A percentile compares a stretch with the other conserved stretches of the same genome.
Conservation (phyloP, 2,888 invertebrate genomes). For the Acholoe squamosa region DNA sequence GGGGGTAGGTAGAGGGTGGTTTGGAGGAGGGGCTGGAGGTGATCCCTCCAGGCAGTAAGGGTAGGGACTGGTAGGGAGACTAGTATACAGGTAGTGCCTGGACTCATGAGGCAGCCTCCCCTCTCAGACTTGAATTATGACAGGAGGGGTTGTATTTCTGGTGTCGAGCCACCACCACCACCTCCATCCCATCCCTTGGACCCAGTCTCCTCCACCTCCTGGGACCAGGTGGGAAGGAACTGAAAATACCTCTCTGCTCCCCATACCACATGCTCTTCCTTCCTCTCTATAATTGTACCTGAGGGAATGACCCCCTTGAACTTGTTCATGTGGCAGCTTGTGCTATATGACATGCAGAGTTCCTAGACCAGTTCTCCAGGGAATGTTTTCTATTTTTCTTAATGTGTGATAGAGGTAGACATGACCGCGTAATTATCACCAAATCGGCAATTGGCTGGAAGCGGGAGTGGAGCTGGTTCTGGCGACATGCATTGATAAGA, state of each 20-base stretch:
- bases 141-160: conserved; percentile 21
- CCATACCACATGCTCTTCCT: background rate
- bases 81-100: background rate
- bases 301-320: background rate
- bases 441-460: no score
- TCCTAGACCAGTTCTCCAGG: no score
- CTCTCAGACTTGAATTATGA: conserved; percentile 35
- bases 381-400: no score
- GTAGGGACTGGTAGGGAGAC: background rate
- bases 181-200: background rate
- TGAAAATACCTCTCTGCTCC: background rate
- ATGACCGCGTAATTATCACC: no score
- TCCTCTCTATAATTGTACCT: background rate
- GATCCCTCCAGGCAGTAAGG: background rate
- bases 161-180: background rate
- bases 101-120: background rate
- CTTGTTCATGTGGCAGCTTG: background rate
- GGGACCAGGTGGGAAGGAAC: background rate
- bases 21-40: background rate
- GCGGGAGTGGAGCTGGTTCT: no score
- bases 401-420: no score
- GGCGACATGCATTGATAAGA: no score
- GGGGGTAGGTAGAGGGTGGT: background rate
- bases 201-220: background rate
- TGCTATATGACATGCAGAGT: background rate